A percentile compares a stretch with the other conserved stretches of the same genome.
Conservation (phyloP, 1,140 invertebrate genomes). For the Rhopalosiphum maidis region DNA sequence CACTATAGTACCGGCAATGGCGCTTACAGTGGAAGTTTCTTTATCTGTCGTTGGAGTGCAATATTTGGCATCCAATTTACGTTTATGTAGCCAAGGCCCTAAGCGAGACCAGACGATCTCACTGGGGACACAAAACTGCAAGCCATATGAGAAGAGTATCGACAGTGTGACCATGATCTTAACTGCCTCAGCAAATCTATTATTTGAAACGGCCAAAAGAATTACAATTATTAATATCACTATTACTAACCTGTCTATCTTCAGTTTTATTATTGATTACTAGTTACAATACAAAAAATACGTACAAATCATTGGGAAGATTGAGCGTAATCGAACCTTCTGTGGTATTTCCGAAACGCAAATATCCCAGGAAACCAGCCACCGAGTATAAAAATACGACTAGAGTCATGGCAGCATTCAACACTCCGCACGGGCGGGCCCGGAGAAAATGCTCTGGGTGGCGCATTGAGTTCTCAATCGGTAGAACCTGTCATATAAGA, state of each 20-base stretch:
- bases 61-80: not conserved
- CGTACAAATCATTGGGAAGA: constrained; percentile 63
- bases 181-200: constrained; percentile 74
- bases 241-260: not conserved
- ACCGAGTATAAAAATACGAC: constrained; percentile 76
- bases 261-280: not conserved
- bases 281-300: constrained; percentile 20
- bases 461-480: constrained; percentile 87
- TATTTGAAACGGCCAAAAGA: constrained; percentile 24
- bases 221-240: not conserved
- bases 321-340: constrained; percentile 76
- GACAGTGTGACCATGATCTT: constrained; percentile 84
- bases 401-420: constrained; percentile 81
- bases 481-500: constrained; percentile 72
- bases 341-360: constrained; percentile 74
- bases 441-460: constrained; percentile 75
- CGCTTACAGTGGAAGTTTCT: not conserved
- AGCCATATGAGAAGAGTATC: constrained; percentile 85
- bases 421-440: constrained; percentile 70
- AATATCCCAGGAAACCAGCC: constrained; percentile 85
- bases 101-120: constrained; percentile 71
- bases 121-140: constrained; percentile 90
- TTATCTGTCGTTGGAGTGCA: not conserved
- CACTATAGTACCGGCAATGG: not conserved
- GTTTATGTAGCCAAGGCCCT: constrained; percentile 57